phyloP scores from a whole-genome alignment of 64 coral and sea anemone species.

The Anthopleura sola region DNA sequence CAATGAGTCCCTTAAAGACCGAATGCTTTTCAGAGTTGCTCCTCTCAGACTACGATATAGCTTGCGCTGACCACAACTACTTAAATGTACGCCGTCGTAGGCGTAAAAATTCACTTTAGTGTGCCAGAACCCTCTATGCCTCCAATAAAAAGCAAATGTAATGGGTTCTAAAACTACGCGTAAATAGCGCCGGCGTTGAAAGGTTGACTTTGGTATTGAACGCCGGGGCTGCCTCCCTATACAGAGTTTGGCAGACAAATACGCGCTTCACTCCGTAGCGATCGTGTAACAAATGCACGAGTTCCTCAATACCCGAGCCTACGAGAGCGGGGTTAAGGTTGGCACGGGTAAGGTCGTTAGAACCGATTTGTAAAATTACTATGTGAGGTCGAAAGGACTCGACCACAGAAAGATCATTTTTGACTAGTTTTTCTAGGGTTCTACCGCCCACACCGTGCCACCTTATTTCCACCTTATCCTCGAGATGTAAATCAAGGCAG shows the following conservation, averaged over 20 bases:
- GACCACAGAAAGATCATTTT: too few species aligned
- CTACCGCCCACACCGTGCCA: too few species aligned
- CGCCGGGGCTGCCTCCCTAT: background rate
- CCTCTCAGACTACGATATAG: background rate
- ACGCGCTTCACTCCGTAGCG: background rate
- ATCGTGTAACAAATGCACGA: background rate
- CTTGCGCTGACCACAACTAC: background rate
- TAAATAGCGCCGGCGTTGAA: background rate
- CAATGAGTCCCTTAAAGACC: background rate
- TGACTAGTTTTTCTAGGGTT: too few species aligned
- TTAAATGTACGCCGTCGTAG: conserved; percentile 2
- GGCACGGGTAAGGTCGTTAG: too few species aligned
- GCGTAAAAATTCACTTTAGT: background rate
- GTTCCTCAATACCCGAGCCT: background rate
- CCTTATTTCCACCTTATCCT: too few species aligned
- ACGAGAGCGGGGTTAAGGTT: too few species aligned
- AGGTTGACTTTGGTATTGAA: background rate
- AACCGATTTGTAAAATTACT: too few species aligned
- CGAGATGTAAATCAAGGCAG: too few species aligned
- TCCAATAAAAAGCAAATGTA: conserved; percentile 16
- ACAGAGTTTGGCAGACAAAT: background rate
- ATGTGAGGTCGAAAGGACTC: too few species aligned
- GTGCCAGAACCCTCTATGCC: conserved; percentile 20
- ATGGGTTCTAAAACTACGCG: conserved; percentile 8
- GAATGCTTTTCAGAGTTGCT: background rate